Evolutionary conservation across 1,140 invertebrate species (phyloP), one percentile per base, ranked within the genome.

Genomic region (Drosophila saltans): DNA sequence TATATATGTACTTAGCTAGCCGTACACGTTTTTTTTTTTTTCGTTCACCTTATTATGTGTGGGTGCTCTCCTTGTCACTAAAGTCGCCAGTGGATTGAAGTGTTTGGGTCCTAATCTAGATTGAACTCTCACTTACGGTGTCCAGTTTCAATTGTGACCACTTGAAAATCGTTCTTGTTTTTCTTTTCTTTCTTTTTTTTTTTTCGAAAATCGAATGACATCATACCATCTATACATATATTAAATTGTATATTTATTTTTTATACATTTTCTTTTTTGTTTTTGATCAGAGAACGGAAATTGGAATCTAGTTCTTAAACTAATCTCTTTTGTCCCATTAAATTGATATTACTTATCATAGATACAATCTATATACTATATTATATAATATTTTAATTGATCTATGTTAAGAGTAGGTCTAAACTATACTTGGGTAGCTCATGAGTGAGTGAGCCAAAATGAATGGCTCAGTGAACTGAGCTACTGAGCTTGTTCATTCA

Each of bases 91-190:
- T 75, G 74, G 39, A 40, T n/a, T 84, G 63, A 30, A 80, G 69
- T 73, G 81, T 26, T 52, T 52, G 45, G 45, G 11, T 21, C 7
- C 43, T 78, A 58, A 89, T 85, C 78, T 69, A 52, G 71, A 81
- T 78, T 41, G 48, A 67, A 76, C 68, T 80, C 81, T 75, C 80
- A 70, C 69, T 80, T 79, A 80, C 66, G 69, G 64, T 83, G 80
- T 76, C 72, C 77, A 71, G 36, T 63, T 69, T 66, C 30, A 61
- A 56, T 52, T 63, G 43, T 28, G 24, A 10, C 39, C 64, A 45
- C 59, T 76, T 24, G 8, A 40, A 30, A 52, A 52, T 52, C 8
- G 6, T 39, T 40, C 3, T 36, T 36, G 40, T 45, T 16, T 16
- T 36, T 68, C 7, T 4, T 36, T 36, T 36, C 33, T 36, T 30